Base-by-base conservation (phyloP, 2,113 vertebrate genomes). In the Bambusicola thoracicus region DNA sequence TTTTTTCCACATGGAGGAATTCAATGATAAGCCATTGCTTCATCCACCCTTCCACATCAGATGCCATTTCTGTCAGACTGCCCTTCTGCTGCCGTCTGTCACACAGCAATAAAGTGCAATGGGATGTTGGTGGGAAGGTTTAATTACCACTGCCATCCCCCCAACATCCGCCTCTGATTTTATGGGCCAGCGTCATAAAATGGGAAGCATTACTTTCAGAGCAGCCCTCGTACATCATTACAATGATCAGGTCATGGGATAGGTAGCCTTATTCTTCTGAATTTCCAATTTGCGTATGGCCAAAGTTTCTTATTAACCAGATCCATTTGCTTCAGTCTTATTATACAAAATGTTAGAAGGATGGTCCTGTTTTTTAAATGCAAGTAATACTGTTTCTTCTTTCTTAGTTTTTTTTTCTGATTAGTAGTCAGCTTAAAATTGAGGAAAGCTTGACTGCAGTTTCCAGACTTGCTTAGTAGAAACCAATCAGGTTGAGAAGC, bases 241-340 rank as follows among this genome's bases (percentile, higher is more conserved):
- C 87, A 11, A 69, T 49, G 48, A 19, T 65, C 66, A 90, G 83
- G 79, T 81, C 66, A 44, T 75, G 88, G 66, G 77, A 79, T 84
- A 93, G 93, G 79, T 62, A 82, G 73, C 69, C 88, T 93, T 92
- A 69, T 84, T 95, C 81, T 88, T 94, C 74, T 81, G 66, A 86
- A 93, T 92, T 93, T 92, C 77, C 68, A 65, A 75, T 95, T 90
- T 93, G 48, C 44, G 53, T 89, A 49, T 92, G 77, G 78, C 81
- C 67, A 1, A 41, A 40, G n/a, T 68, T 90, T 92, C 58, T 16
- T 93, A 44, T 84, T 89, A 90, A 78, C 25, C 8, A 86, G 14
- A 34, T 81, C 40, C 27, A 53, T 56, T 86, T 92, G 16, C 44
- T 75, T 48, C 51, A 65, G 2, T 74, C 41, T 86, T 88, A 36